phyloP scores from a whole-genome alignment of 2,888 invertebrate genomes.

The Petrolisthes manimaculis region DNA sequence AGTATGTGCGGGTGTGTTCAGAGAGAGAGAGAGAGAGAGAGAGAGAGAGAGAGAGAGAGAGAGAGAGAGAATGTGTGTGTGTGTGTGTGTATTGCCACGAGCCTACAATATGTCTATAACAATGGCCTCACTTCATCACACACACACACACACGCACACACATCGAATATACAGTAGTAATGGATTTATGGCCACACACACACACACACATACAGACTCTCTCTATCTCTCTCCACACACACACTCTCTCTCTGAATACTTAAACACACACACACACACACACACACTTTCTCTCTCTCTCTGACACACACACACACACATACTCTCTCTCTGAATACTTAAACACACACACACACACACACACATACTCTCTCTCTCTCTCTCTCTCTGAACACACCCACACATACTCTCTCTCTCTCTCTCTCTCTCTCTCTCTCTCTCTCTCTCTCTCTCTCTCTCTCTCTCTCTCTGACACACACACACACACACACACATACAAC shows the following conservation, averaged over 20 bases:
- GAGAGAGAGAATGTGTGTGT: too few species aligned
- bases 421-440: neutral
- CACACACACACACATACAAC: neutral
- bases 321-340: neutral
- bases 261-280: neutral
- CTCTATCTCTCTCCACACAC: neutral
- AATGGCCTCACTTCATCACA: neutral
- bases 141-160: neutral
- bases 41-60: too few species aligned
- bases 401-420: neutral
- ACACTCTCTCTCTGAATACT: neutral
- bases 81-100: too few species aligned
- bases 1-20: too few species aligned
- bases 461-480: constrained; percentile 1
- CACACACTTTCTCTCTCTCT: neutral
- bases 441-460: constrained; percentile 4
- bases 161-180: neutral
- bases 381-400: neutral
- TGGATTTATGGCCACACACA: too few species aligned
- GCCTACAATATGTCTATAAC: too few species aligned
- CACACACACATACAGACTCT: neutral
- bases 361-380: neutral
- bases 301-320: neutral
- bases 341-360: constrained; percentile 9
- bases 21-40: too few species aligned